Evolutionary conservation across 2,888 invertebrate species (phyloP).

Genomic region (Microctonus hyperodae): DNA sequence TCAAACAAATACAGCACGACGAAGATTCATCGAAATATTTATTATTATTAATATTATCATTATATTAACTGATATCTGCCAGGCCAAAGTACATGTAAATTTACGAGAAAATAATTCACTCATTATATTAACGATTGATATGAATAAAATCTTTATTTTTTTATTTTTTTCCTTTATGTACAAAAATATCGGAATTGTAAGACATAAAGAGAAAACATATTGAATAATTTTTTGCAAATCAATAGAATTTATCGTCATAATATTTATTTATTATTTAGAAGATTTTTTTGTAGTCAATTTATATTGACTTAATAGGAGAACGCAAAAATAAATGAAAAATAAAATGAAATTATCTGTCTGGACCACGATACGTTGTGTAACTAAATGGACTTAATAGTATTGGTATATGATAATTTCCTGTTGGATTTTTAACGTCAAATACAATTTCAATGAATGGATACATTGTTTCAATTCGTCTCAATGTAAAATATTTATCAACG

Average conservation of each 20-base stretch:
- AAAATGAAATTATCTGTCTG: slow-evolving; percentile 61
- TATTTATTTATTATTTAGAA: too few relatives aligned
- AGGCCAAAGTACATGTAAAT: neutral
- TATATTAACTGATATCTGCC: neutral
- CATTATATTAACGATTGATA: neutral
- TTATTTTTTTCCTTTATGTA: neutral
- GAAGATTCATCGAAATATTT: neutral
- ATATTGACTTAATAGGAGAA: neutral
- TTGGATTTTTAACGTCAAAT: slow-evolving; percentile 71
- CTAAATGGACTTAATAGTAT: slow-evolving; percentile 78
- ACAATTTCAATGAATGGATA: slow-evolving; percentile 83
- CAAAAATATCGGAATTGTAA: neutral
- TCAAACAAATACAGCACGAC: neutral
- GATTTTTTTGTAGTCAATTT: too few relatives aligned
- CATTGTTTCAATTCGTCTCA: slow-evolving; percentile 69
- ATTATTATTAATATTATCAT: too few relatives aligned
- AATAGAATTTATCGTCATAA: neutral
- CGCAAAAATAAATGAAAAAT: neutral
- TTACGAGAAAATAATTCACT: neutral
- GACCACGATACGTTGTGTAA: slow-evolving; percentile 79
- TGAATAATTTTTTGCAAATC: neutral
- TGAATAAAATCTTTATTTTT: neutral
- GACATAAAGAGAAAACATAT: neutral
- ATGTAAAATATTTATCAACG: slow-evolving; percentile 74
- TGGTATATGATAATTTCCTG: slow-evolving; percentile 78